These are phyloP conservation scores for Arremon aurantiirostris DNA, from an alignment of 2,797 vertebrate genomes.

Conservation along the genomic window DNA sequence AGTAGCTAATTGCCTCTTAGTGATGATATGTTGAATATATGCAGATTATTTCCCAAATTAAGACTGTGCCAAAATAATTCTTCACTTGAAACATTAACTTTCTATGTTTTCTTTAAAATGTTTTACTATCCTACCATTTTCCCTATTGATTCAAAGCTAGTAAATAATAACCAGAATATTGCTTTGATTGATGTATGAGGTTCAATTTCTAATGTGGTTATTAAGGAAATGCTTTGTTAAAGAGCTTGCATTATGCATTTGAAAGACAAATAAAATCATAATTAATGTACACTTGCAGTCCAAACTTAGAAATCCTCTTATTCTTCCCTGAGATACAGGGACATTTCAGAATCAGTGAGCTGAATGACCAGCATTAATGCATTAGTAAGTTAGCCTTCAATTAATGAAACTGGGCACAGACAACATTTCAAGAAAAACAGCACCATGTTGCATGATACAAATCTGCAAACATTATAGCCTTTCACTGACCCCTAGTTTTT, in stretches of 20 bases:
- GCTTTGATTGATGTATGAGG: conserved; percentile 24
- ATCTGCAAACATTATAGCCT: not conserved
- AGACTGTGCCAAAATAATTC: not conserved
- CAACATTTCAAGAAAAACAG: not conserved
- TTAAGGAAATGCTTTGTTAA: conserved; percentile 69
- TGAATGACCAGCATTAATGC: not conserved
- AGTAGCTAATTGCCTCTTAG: conserved; percentile 30
- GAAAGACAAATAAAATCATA: conserved; percentile 67
- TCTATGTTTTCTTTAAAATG: not conserved
- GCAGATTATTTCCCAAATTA: conserved; percentile 19
- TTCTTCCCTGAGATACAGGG: not conserved
- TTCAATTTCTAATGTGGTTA: conserved; percentile 45
- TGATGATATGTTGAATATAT: not conserved
- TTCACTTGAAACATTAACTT: conserved; percentile 19
- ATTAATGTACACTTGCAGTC: conserved; percentile 30
- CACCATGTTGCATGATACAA: not conserved
- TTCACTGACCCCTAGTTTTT: not conserved
- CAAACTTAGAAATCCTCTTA: conserved; percentile 15
- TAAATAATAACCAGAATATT: conserved; percentile 54
- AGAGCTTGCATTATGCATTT: conserved; percentile 71
- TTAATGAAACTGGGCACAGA: not conserved
- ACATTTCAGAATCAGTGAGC: not conserved
- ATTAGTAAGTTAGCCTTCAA: not conserved
- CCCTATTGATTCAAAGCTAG: conserved; percentile 55
- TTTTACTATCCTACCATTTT: not conserved